These are phyloP conservation scores for Siniperca undulata DNA, from an alignment of 2,797 vertebrate genomes.

Conservation along the genomic window DNA sequence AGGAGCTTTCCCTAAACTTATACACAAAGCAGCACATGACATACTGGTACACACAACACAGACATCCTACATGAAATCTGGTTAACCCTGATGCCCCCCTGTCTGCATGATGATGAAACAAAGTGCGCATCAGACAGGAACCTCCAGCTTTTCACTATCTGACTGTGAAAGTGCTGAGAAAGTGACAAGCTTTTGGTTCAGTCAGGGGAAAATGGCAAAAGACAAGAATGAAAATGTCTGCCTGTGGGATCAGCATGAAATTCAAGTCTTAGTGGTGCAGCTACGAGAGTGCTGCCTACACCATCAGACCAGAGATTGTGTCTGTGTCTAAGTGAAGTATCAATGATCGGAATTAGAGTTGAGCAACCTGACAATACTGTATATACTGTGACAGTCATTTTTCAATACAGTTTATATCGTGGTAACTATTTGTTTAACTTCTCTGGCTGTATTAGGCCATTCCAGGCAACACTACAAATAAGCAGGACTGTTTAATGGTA, in stretches of 20 bases:
- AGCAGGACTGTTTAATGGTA: neutral
- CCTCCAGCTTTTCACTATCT: conserved; percentile 23
- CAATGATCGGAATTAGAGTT: neutral
- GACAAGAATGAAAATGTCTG: neutral
- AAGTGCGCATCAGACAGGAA: conserved; percentile 45
- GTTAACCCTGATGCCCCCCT: conserved; percentile 39
- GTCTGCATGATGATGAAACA: conserved; percentile 59
- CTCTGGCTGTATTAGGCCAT: neutral
- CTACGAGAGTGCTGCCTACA: neutral
- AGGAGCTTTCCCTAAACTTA: neutral
- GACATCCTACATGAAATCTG: conserved; percentile 32
- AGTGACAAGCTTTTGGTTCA: conserved; percentile 25
- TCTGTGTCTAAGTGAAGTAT: conserved; percentile 14
- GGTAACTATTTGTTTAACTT: neutral
- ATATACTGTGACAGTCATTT: neutral
- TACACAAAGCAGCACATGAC: conserved; percentile 22
- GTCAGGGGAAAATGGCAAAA: neutral
- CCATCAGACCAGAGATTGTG: neutral
- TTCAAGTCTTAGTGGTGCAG: neutral
- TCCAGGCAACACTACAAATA: neutral
- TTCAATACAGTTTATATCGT: neutral
- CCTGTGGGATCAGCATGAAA: conserved; percentile 22
- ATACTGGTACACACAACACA: conserved; percentile 14
- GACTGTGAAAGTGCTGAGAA: conserved; percentile 36
- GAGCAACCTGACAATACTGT: neutral